These are phyloP conservation scores for Notarius lentiginosus DNA, from an alignment of 2,113 vertebrate genomes.

Conservation along the genomic window DNA sequence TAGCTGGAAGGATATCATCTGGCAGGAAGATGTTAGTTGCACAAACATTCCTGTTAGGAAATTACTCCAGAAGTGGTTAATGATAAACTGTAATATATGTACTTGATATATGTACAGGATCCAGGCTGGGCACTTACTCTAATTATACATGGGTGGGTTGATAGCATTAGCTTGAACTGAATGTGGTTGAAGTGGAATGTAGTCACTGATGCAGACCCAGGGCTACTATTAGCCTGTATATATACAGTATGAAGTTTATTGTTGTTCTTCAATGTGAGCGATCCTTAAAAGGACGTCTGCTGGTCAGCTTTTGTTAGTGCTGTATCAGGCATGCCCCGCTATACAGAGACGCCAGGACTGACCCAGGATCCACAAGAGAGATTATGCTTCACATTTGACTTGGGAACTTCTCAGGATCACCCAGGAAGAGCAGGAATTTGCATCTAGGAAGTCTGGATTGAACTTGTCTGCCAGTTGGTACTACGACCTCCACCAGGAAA, in stretches of 20 bases:
- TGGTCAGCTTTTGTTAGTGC: neutral
- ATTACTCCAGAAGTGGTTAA: neutral
- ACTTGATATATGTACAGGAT: constrained; percentile 23
- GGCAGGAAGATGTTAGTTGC: constrained; percentile 1
- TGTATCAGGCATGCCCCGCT: neutral
- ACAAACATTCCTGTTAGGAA: constrained; percentile 12
- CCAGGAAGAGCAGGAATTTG: neutral
- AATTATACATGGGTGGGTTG: constrained; percentile 11
- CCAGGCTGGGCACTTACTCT: constrained; percentile 10
- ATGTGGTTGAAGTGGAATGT: constrained; percentile 9
- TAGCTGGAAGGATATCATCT: constrained; percentile 18
- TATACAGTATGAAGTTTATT: neutral
- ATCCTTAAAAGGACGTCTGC: neutral
- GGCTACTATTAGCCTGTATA: neutral
- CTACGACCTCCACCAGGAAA: neutral
- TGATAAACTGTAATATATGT: constrained; percentile 9
- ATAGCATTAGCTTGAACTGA: neutral
- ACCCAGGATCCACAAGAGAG: neutral
- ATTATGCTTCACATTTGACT: neutral
- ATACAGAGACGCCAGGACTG: neutral
- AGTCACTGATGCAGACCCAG: neutral
- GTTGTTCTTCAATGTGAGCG: neutral
- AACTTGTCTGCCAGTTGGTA: neutral
- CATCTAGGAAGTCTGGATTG: neutral
- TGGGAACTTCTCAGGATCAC: neutral